A percentile compares a stretch with the other conserved stretches of the same genome.
Conservation (phyloP, 2,888 invertebrate genomes). For the Pseudococcus longispinus region DNA sequence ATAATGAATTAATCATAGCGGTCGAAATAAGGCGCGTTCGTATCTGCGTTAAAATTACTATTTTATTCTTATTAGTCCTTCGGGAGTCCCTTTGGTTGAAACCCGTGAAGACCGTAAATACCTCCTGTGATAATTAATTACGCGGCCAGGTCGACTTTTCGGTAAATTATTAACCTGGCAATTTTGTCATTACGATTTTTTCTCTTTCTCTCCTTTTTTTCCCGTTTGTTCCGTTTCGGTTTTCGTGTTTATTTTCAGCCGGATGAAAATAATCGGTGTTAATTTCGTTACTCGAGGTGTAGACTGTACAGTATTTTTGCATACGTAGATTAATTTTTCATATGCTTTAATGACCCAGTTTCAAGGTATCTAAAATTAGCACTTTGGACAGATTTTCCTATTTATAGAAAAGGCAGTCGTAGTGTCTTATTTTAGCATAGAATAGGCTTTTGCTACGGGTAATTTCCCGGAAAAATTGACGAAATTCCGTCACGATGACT, state of each 20-base stretch:
- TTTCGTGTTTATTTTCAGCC: background rate
- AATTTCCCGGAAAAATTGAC: no score
- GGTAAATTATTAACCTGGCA: constrained; percentile 14
- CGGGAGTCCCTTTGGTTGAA: constrained; percentile 42
- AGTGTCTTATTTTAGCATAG: no score
- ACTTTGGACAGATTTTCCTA: no score
- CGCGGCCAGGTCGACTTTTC: constrained; percentile 7
- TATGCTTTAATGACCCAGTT: background rate
- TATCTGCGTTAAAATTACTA: constrained; percentile 49
- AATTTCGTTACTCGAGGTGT: background rate
- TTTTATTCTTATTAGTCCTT: constrained; percentile 48
- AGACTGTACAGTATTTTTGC: background rate
- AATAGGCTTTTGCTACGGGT: no score
- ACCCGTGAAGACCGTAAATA: constrained; percentile 30
- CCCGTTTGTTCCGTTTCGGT: background rate
- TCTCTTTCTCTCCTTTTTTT: background rate
- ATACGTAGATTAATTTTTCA: background rate
- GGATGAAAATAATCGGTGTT: background rate
- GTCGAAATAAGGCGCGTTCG: constrained; percentile 50
- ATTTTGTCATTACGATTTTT: constrained; percentile 19
- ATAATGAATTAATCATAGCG: constrained; percentile 52
- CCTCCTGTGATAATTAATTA: constrained; percentile 40
- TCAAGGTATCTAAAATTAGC: no score
- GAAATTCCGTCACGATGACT: no score
- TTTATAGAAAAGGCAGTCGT: no score